A percentile compares a stretch with the other conserved stretches of the same genome.
phyloP scores from a whole-genome alignment of 2,888 invertebrate species.

The Cyaniris semiargus region DNA sequence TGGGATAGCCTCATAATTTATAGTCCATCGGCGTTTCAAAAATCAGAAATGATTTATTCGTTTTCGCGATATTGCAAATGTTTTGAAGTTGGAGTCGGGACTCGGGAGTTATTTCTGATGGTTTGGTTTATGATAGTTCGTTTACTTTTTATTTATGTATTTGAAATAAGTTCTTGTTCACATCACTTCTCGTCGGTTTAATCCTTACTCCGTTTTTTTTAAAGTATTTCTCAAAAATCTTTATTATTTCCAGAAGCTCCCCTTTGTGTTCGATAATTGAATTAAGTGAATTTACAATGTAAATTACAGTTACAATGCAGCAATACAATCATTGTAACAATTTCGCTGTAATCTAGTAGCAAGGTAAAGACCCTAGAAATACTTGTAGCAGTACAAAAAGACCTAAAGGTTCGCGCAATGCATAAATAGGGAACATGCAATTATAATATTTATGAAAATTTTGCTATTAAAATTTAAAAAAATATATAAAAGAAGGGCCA shows the following conservation, averaged over 20 bases:
- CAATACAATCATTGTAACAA: not conserved
- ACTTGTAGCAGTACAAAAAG: not conserved
- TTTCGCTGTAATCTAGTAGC: not conserved
- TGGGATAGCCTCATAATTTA: conserved; percentile 47
- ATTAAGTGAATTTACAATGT: not conserved
- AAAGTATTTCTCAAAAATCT: not conserved
- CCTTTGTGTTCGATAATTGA: not conserved
- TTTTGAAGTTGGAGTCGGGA: not conserved
- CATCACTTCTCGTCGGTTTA: no score
- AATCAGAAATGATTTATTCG: conserved; percentile 17
- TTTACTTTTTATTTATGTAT: conserved; percentile 4
- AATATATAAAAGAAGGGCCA: no score
- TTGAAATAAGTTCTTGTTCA: not conserved
- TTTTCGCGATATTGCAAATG: conserved; percentile 17
- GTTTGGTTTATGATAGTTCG: conserved; percentile 3
- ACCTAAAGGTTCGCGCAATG: not conserved
- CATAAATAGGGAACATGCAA: no score
- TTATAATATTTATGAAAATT: no score
- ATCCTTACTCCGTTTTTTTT: not conserved
- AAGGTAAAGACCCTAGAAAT: not conserved
- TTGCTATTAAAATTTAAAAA: no score
- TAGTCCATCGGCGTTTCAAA: conserved; percentile 35
- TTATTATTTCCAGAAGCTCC: not conserved
- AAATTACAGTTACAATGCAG: not conserved
- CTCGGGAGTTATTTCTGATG: not conserved